Percentiles rank a stretch among this genome's conserved stretches.
Conservation (phyloP, 2,113 vertebrate species). For the Illadopsis cleaveri region DNA sequence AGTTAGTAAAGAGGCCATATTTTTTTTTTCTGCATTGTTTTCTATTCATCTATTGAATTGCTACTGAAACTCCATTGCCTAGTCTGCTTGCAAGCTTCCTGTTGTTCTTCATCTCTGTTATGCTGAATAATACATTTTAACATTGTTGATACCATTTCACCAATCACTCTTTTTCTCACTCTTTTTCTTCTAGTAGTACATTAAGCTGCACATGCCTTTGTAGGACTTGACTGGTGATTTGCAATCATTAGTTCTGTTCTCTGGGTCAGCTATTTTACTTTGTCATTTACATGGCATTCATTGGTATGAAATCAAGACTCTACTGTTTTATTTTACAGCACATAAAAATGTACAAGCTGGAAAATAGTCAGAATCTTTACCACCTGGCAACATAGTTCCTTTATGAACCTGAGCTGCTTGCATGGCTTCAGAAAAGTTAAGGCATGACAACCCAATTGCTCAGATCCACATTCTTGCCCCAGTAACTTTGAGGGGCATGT, state of each 20-base stretch:
- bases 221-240: not conserved
- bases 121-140: not conserved
- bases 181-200: not conserved
- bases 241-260: not conserved
- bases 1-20: not conserved
- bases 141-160: not conserved
- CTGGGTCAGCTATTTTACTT: not conserved
- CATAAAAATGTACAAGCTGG: not conserved
- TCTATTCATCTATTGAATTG: not conserved
- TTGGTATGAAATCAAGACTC: not conserved
- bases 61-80: not conserved
- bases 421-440: not conserved
- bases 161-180: not conserved
- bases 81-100: not conserved
- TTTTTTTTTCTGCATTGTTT: not conserved
- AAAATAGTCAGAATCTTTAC: not conserved
- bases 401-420: not conserved
- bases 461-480: not conserved
- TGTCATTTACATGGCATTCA: not conserved
- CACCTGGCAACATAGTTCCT: not conserved
- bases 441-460: not conserved
- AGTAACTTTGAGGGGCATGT: not conserved
- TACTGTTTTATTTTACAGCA: not conserved
- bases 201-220: not conserved
- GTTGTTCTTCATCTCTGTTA: not conserved